phyloP scores from a whole-genome alignment of 2,113 vertebrate genomes.

The Callocephalon fimbriatum region DNA sequence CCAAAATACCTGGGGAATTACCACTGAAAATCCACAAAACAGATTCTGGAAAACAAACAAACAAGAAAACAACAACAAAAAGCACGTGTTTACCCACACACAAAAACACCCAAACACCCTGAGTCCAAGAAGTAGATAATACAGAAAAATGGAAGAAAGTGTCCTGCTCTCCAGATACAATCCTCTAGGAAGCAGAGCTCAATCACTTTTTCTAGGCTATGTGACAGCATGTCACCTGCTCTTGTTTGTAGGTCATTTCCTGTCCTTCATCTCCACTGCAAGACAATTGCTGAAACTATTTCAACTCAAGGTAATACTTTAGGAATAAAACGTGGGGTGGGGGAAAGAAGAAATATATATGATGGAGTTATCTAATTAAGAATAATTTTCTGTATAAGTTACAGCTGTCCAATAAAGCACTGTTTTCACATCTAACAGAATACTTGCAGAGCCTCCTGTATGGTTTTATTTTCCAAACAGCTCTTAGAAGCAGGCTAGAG shows the following conservation, averaged over 20 bases:
- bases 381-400: neutral
- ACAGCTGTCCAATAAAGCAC: neutral
- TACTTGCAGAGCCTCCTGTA: neutral
- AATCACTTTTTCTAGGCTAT: conserved; percentile 20
- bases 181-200: neutral
- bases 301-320: neutral
- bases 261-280: neutral
- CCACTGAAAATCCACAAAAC: neutral
- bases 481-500: neutral
- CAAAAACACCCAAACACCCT: neutral
- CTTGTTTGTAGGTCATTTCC: conserved; percentile 30
- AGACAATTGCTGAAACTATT: neutral
- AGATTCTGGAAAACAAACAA: neutral
- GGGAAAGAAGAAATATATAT: neutral
- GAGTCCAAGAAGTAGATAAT: neutral
- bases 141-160: neutral
- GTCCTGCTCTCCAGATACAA: neutral
- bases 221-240: conserved; percentile 15
- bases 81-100: neutral
- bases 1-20: neutral
- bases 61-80: neutral
- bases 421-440: neutral
- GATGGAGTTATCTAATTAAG: neutral
- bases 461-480: neutral
- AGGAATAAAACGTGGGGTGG: neutral